Base-by-base conservation (phyloP, 2,888 invertebrate species). In the Epinotia brunnichana region DNA sequence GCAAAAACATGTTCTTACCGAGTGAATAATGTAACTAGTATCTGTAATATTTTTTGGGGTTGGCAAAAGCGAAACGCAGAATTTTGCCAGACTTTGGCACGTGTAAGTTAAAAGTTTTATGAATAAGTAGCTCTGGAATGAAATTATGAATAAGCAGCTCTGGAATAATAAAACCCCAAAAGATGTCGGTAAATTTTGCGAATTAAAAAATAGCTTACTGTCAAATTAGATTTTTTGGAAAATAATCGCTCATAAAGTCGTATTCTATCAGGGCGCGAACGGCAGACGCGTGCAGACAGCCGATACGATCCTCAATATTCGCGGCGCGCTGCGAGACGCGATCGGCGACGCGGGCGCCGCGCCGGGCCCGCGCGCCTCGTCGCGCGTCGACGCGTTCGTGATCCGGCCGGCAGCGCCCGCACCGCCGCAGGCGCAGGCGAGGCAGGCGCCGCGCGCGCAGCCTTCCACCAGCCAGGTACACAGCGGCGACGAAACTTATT, bases 261-360 rank as follows among this genome's bases (percentile, higher is more conserved):
- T 29, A 0, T 60, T 56, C 48, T 2, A 10, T 0, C 56, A 66
- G 57, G 21, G 41, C 29, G 54, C 63, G 76, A 74, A 69, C 75
- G 9, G 74, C 3, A 85, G 90, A 0, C 90, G 92, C 41, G 91
- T 92, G 11, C 87, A 90, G 76, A 92, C 92, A 0, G 92, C 90
- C 9, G 93, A 91, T 79, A 93, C 93, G 0, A 91, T 92, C 72
- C 86, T 93, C 17, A 92, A 92, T 82, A 92, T 93, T 76, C 89
- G 90, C 70, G 92, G 92, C 10, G 91, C 91, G 0, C 88, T 93
- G 0, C 87, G 92, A 0, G 92, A 92, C 76, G 90, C 90, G 0
- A 92, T 93, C 70, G 92, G 91, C 0, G 93, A 93, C 80, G 91
- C 91, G 1, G 90, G 91, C 21, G 90, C 90, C 0, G 90, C 91